phyloP scores from a whole-genome alignment of 2,797 vertebrate species.

The Synaphobranchus kaupii region DNA sequence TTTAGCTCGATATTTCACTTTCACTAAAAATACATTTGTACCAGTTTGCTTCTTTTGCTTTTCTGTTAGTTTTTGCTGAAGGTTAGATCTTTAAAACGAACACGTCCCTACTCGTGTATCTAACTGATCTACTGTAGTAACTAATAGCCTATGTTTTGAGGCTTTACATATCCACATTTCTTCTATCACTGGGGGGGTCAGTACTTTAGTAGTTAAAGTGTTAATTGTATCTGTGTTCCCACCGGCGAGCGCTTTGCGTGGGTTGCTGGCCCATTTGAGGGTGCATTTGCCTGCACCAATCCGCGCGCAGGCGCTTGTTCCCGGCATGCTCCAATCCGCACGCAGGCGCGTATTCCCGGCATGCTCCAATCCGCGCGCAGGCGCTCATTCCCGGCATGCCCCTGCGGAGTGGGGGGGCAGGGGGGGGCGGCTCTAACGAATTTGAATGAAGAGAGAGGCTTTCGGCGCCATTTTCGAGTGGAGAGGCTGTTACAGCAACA shows the following conservation, averaged over 20 bases:
- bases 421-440: conserved; percentile 89
- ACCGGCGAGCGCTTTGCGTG: conserved; percentile 61
- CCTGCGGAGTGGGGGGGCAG: conserved; percentile 65
- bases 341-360: conserved; percentile 5
- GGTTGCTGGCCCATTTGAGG: conserved; percentile 75
- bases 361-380: conserved; percentile 68
- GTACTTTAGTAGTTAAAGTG: conserved; percentile 36
- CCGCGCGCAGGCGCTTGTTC: conserved; percentile 38
- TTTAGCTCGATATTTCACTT: conserved; percentile 7
- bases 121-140: background rate
- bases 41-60: conserved; percentile 36
- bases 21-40: conserved; percentile 1
- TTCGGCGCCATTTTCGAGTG: conserved; percentile 99
- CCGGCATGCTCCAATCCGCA: conserved; percentile 66
- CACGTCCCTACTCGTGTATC: background rate
- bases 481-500: conserved; percentile 77
- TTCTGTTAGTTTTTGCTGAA: conserved; percentile 22
- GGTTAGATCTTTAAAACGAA: conserved; percentile 5
- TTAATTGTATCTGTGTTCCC: conserved; percentile 48
- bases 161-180: background rate
- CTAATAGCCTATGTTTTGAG: background rate
- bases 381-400: conserved; percentile 72
- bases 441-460: conserved; percentile 97
- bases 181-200: background rate
- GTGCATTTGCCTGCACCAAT: conserved; percentile 76